Evolutionary conservation across 2,113 vertebrate species (phyloP).

Genomic region (Micromys minutus): DNA sequence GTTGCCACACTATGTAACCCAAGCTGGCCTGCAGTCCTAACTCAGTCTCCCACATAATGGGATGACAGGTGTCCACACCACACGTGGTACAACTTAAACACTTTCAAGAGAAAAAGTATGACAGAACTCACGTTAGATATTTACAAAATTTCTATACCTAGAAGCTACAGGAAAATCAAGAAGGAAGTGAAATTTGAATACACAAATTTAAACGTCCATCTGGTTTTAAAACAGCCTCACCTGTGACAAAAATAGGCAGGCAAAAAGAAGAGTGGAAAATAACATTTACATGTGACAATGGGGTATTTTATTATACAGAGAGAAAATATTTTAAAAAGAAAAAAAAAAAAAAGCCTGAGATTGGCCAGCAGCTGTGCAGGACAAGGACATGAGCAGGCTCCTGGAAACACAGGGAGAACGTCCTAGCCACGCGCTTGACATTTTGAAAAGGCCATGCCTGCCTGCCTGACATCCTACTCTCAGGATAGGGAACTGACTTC

Average conservation of each 20-base stretch:
- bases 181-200: slow-evolving; percentile 60
- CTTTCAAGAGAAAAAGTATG: slow-evolving; percentile 40
- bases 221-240: slow-evolving; percentile 54
- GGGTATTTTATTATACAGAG: slow-evolving; percentile 31
- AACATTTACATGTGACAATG: slow-evolving; percentile 8
- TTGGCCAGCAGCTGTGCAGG: neutral
- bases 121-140: slow-evolving; percentile 56
- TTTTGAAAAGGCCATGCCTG: neutral
- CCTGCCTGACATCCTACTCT: neutral
- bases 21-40: neutral
- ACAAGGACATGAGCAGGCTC: neutral
- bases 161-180: slow-evolving; percentile 25
- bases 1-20: neutral
- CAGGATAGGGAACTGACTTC: neutral
- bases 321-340: slow-evolving; percentile 9
- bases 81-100: neutral
- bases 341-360: slow-evolving; percentile 40
- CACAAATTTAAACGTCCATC: slow-evolving; percentile 10
- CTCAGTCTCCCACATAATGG: neutral
- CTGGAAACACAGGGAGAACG: slow-evolving; percentile 31
- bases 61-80: neutral
- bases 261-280: slow-evolving; percentile 38
- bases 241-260: slow-evolving; percentile 49
- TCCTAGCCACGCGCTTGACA: slow-evolving; percentile 10
- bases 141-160: slow-evolving; percentile 48